A percentile compares a stretch with the other conserved stretches of the same genome.
These are phyloP conservation scores for Cydia amplana DNA, from an alignment of 1,140 invertebrate genomes.

Conservation along the genomic window DNA sequence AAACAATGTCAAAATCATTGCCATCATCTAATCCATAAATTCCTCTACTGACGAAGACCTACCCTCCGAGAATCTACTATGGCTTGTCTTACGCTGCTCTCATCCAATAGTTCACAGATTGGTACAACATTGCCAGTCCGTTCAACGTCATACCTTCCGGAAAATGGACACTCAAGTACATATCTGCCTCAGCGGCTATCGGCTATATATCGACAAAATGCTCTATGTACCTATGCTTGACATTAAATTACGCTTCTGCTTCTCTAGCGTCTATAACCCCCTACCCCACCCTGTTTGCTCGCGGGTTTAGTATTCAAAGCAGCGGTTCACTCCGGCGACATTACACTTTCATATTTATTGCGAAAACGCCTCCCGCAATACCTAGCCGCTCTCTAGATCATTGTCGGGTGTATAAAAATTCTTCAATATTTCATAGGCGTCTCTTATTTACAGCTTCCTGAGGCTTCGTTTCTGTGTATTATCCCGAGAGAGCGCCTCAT, in stretches of 20 bases:
- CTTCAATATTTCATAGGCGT: constrained; percentile 30
- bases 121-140: too few species aligned
- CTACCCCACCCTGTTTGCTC: constrained; percentile 65
- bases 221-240: background rate
- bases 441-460: constrained; percentile 19
- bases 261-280: constrained; percentile 37
- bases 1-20: too few species aligned
- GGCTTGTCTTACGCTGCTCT: too few species aligned
- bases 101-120: too few species aligned
- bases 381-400: constrained; percentile 36
- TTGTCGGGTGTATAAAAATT: constrained; percentile 28
- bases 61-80: too few species aligned
- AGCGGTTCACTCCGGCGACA: constrained; percentile 65
- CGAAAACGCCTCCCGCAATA: constrained; percentile 64
- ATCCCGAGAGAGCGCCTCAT: background rate
- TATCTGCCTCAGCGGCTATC: constrained; percentile 50
- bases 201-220: background rate
- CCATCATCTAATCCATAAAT: too few species aligned
- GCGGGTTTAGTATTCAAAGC: constrained; percentile 74
- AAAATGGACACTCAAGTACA: constrained; percentile 36
- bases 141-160: too few species aligned
- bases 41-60: too few species aligned
- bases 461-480: background rate
- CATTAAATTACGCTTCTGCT: constrained; percentile 36
- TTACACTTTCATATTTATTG: constrained; percentile 76